Base-by-base conservation (phyloP, 2,113 vertebrate species). In the Rhynchomys soricoides region DNA sequence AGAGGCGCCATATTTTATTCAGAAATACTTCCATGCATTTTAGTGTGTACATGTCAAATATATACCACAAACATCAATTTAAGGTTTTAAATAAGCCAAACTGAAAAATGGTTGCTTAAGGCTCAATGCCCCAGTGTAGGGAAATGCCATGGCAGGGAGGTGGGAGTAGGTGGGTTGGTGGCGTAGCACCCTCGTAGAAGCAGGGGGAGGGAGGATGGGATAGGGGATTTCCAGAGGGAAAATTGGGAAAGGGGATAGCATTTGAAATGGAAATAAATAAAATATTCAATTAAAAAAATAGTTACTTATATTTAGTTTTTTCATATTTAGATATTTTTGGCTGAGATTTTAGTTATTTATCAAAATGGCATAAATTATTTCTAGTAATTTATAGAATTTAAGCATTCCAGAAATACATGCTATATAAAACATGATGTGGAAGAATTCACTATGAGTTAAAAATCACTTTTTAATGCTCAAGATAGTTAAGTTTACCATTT, bases 311-410 rank as follows among this genome's bases (percentile, higher is more conserved):
- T 66, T 37, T 15, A 71, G 43, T n/a, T n/a, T n/a, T n/a, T n/a
- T n/a, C n/a, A n/a, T 90, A 91, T 66, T 37, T 15, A 71, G 43
- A 79, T 5, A 93, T 66, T 64, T 48, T 88, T 48, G 24, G 3
- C 83, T 62, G 77, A 74, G 17, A 48, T 73, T 88, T 82, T 4
- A 92, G 57, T 81, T 88, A 88, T 22, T 89, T 91, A 86, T 89
- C 89, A 95, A 62, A 31, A 66, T 88, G 24, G 57, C 4, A 66
- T 29, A 34, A 48, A 74, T 6, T 4, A 68, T 31, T 89, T 89
- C 43, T 75, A 75, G 50, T 81, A 64, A 86, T 79, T 86, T 74
- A 89, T 77, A 13, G 81, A 29, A 81, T 70, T 45, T 68, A 10
- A 94, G 52, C 93, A 73, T 87, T 34, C 90, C 8, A 31, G 11